Evolutionary conservation across 2,113 vertebrate genomes (phyloP).

Genomic region (Tragulus kanchil): DNA sequence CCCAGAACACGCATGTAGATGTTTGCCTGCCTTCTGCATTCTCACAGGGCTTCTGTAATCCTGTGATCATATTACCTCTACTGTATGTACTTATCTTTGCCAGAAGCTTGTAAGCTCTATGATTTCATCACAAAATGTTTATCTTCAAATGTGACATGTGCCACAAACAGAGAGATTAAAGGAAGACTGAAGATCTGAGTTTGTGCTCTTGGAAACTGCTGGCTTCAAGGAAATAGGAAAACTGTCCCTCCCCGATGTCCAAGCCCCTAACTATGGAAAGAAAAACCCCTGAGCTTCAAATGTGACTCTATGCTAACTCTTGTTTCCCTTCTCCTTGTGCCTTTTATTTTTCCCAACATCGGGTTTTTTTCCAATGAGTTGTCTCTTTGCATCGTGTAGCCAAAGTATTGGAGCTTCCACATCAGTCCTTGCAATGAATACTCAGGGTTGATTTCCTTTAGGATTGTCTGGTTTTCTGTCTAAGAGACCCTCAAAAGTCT

Average conservation of each 20-base stretch:
- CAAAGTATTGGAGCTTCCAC: no score
- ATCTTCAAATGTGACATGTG: slow-evolving; percentile 52
- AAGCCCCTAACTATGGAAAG: no score
- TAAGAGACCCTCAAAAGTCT: no score
- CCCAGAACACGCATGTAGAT: neutral
- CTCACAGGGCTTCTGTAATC: neutral
- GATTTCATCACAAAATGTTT: neutral
- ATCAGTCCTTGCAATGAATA: no score
- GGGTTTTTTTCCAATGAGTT: no score
- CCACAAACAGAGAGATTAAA: slow-evolving; percentile 33
- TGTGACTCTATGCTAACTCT: no score
- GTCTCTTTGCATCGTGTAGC: no score
- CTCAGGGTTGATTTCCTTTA: no score
- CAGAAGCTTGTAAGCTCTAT: neutral
- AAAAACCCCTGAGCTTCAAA: no score
- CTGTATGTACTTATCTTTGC: neutral
- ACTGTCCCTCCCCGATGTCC: slow-evolving; percentile 23
- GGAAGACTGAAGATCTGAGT: neutral
- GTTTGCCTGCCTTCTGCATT: neutral
- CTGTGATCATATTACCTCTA: neutral
- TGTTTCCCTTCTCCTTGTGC: no score
- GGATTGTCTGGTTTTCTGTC: no score
- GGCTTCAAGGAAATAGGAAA: slow-evolving; percentile 16
- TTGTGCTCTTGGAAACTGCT: neutral
- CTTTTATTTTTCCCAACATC: no score